A percentile compares a stretch with the other conserved stretches of the same genome.
phyloP scores from a whole-genome alignment of 2,797 vertebrate genomes.

The Tangara arthus region DNA sequence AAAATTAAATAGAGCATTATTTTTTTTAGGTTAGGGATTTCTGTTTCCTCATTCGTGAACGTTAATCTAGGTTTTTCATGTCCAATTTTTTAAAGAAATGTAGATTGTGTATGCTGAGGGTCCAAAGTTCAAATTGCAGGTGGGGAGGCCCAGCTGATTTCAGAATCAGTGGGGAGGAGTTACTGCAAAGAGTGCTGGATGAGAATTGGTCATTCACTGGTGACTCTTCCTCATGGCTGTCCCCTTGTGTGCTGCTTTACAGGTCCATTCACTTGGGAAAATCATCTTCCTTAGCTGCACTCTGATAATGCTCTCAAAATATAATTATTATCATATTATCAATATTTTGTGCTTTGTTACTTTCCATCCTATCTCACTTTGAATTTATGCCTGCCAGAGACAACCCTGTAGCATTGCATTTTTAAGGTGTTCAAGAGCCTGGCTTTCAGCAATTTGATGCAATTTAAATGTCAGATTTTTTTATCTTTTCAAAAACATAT shows the following conservation, averaged over 20 bases:
- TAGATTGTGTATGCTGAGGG: background rate
- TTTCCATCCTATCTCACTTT: background rate
- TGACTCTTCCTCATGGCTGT: background rate
- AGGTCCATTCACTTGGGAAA: background rate
- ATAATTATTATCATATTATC: background rate
- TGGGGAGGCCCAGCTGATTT: background rate
- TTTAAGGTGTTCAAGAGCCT: background rate
- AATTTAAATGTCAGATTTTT: background rate
- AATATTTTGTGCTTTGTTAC: background rate
- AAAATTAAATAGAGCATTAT: background rate
- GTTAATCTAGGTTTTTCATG: background rate
- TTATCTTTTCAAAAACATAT: background rate
- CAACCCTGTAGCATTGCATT: background rate
- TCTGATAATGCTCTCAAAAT: background rate
- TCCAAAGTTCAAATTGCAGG: background rate
- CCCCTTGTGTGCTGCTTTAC: background rate
- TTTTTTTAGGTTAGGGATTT: background rate
- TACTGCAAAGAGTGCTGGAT: background rate
- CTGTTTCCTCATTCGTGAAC: background rate
- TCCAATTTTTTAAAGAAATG: fast-evolving
- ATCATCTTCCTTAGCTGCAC: background rate
- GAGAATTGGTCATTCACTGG: background rate
- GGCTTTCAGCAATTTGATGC: background rate
- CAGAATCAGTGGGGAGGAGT: background rate
- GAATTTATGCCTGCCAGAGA: background rate